Evolutionary conservation across 2,797 vertebrate species (phyloP), one percentile per base, ranked within the genome.

Genomic region (Galagoides demidoff): DNA sequence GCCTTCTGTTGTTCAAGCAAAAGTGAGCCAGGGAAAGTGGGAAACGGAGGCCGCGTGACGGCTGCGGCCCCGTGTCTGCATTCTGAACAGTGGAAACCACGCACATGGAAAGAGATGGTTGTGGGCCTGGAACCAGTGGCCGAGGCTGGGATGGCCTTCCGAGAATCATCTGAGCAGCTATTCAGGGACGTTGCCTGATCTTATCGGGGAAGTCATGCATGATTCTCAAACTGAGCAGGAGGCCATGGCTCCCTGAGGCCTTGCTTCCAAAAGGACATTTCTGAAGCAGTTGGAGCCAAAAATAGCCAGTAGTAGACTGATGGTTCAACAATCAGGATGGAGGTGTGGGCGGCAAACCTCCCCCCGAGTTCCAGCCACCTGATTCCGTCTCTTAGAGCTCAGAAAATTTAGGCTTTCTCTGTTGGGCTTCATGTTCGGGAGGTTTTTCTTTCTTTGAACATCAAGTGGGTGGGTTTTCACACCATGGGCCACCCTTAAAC

Each of bases 151-250:
- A 98, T 97, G 83, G 94, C 97, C 97, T 92, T 94, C 96, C 96
- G 97, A 98, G 98, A 99, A 98, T 95, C 96, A 97, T 98, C 99
- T 97, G 98, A 98, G 98, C 97, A 95, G 89, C 98, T 98, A 98
- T 98, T 99, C 98, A 98, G 98, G 98, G 98, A 98, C 97, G 98
- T 97, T 95, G 96, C 98, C 97, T 98, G 99, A 99, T 99, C 98
- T 98, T 99, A 99, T 99, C 98, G 88, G 98, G 97, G 98, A 98
- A 98, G 98, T 98, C 98, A 98, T 96, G 97, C 97, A 97, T 98
- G 97, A 43, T n/a, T 17, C 86, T 79, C 89, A 98, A 97, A 98
- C 97, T 95, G 87, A 97, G 96, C 97, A 97, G 86, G 34, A 39
- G 92, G 93, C 90, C 4, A 45, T 95, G 97, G 95, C 89, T 91